Base-by-base conservation (phyloP, 2,113 vertebrate genomes). In the Ammospiza caudacuta region DNA sequence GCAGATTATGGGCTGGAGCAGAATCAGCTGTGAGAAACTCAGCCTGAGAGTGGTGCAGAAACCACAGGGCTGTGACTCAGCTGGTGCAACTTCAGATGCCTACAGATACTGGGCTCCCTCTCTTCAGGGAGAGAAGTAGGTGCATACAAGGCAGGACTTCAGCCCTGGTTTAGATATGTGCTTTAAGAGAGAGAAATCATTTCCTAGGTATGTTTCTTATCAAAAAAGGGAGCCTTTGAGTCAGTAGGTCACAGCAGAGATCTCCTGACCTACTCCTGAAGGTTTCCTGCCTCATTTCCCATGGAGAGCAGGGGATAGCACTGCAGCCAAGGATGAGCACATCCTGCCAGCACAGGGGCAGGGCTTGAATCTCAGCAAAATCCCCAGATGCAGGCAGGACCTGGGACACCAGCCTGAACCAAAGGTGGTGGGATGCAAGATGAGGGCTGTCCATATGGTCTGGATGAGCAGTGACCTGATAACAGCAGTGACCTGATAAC, bases 1-100 rank as follows among this genome's bases (percentile, higher is more conserved):
- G 51, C 8, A 95, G 91, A 46, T 90, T 44, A 55, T 66, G 82
- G 49, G 25, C 46, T 95, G 88, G 72, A 87, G 37, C 68, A 93
- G 83, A 78, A 72, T 82, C 59, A 94, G 59, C 88, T 96, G 85
- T 92, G 93, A 92, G 92, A 92, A 93, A 84, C 37, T 63, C 64
- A 16, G 69, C 46, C 49, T 19, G 29, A 93, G 57, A 78, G 47
- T 64, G 33, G 61, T 89, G 64, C 91, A 96, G 76, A 92, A 93
- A 89, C 95, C 92, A 92, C 89, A 92, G 80, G 66, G 75, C 64
- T 84, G 83, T 89, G 92, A 91, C 80, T 86, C 46, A 82, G 82
- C 68, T 89, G 25, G 1, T 72, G 59, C 73, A 77, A 66, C 83
- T 86, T 66, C 13, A 95, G 90, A 93, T 86, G 57, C 27, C 49